phyloP scores from a whole-genome alignment of 1,140 invertebrate species.

The Reticulitermes speratus region DNA sequence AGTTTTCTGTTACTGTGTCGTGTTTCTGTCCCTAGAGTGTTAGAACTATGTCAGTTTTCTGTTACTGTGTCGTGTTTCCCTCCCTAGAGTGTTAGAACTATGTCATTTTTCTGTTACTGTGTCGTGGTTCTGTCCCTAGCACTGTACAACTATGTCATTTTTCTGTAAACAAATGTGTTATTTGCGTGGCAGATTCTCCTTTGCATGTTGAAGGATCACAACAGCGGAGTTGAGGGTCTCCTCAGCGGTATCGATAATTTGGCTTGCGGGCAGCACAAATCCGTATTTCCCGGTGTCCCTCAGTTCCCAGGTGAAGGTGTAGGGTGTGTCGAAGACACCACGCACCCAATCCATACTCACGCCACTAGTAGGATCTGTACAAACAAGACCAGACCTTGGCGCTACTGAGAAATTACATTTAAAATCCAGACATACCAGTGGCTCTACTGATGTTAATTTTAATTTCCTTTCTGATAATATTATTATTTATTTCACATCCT shows the following conservation, averaged over 20 bases:
- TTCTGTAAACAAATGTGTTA: too few species aligned
- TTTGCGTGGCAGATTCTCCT: constrained; percentile 41
- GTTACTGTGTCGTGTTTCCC: too few species aligned
- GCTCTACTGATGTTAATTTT: neutral
- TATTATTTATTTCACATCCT: too few species aligned
- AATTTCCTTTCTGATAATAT: neutral
- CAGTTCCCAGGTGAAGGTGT: constrained; percentile 68
- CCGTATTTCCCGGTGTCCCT: constrained; percentile 70
- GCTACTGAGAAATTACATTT: too few species aligned
- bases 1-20: too few species aligned
- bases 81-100: too few species aligned
- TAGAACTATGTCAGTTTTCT: too few species aligned
- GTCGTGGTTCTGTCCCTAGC: too few species aligned
- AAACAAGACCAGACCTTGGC: neutral
- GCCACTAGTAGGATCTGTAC: constrained; percentile 60
- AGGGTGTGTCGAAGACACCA: constrained; percentile 58
- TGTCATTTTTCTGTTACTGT: too few species aligned
- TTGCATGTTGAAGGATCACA: constrained; percentile 58
- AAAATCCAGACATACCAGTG: too few species aligned
- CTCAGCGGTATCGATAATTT: constrained; percentile 67
- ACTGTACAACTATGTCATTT: too few species aligned
- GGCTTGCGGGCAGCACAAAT: constrained; percentile 68
- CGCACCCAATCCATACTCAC: constrained; percentile 74
- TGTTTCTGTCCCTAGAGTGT: too few species aligned
- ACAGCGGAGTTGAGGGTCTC: constrained; percentile 56